These are phyloP conservation scores for Chrysodeixis includens DNA, from an alignment of 2,888 invertebrate genomes.

Conservation along the genomic window DNA sequence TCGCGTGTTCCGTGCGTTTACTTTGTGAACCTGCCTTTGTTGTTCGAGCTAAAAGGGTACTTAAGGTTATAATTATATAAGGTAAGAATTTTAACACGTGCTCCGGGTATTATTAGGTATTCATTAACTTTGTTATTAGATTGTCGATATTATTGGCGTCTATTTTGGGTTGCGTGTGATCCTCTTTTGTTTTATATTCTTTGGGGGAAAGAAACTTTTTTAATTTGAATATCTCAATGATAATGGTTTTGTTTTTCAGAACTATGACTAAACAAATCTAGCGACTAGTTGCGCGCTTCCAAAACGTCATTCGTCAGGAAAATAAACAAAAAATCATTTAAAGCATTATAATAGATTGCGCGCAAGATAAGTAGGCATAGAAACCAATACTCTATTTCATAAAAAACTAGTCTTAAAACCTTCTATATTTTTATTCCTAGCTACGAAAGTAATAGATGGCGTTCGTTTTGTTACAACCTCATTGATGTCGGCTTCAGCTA, in stretches of 20 bases:
- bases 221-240: not conserved
- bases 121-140: not conserved
- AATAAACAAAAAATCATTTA: no score
- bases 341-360: no score
- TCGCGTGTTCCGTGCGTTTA: not conserved
- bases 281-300: no score
- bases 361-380: no score
- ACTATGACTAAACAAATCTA: no score
- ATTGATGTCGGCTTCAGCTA: not conserved
- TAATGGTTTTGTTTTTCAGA: no score
- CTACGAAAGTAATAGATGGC: not conserved
- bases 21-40: not conserved
- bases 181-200: not conserved
- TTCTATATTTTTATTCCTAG: not conserved
- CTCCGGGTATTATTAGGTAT: not conserved
- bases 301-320: no score
- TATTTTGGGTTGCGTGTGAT: not conserved
- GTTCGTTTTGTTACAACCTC: slow-evolving; percentile 7
- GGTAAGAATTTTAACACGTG: slow-evolving; percentile 5
- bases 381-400: not conserved
- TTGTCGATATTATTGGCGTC: not conserved
- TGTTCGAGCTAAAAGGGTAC: not conserved
- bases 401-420: not conserved
- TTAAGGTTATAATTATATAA: slow-evolving; percentile 2
- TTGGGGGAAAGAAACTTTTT: not conserved